These are phyloP conservation scores for Rousettus leschenaultii DNA, from an alignment of 2,113 vertebrate species.

Conservation along the genomic window DNA sequence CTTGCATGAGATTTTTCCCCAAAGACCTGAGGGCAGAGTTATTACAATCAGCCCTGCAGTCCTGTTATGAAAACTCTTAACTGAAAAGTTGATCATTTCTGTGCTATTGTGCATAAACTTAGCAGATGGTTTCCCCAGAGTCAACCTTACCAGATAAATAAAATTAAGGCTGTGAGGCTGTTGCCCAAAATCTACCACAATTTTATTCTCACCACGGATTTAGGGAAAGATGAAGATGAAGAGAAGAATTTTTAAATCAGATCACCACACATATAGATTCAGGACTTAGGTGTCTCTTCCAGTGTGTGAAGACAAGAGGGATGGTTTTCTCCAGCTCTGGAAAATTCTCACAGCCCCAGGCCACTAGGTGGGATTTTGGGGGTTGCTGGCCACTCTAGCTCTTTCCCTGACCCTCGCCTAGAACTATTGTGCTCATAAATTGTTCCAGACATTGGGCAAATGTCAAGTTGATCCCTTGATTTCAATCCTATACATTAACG, in stretches of 20 bases:
- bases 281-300: neutral
- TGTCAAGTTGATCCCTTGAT: neutral
- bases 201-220: conserved; percentile 24
- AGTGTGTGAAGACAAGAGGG: neutral
- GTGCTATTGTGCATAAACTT: neutral
- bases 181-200: conserved; percentile 26
- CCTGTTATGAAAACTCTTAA: neutral
- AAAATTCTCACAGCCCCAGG: neutral
- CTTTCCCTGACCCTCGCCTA: neutral
- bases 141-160: conserved; percentile 57
- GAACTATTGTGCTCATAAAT: neutral
- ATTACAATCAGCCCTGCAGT: neutral
- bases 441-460: neutral
- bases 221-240: neutral
- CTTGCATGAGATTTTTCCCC: neutral
- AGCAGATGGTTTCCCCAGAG: conserved; percentile 34
- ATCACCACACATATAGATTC: neutral
- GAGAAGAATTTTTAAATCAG: neutral
- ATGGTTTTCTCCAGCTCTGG: too few relatives aligned
- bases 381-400: neutral
- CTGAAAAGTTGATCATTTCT: neutral
- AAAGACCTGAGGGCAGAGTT: neutral
- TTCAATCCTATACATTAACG: neutral
- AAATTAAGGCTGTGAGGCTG: conserved; percentile 48
- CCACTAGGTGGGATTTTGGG: neutral